Base-by-base conservation (phyloP, 2,113 vertebrate species). In the Percopsis transmontana region DNA sequence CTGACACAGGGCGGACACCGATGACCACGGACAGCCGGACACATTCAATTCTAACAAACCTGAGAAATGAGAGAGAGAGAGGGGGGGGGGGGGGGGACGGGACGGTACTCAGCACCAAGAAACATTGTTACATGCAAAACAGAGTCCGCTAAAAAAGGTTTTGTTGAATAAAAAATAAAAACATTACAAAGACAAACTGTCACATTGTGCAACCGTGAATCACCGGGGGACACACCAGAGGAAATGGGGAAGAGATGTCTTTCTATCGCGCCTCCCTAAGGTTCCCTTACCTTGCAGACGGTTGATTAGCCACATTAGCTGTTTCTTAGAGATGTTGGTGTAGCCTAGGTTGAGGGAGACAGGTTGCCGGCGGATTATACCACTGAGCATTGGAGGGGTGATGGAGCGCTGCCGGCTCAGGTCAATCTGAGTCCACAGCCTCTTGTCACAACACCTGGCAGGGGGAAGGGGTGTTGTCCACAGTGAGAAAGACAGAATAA, bases 261-360 rank as follows among this genome's bases (percentile, higher is more conserved):
- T 33, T 7, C 27, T 7, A 33, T 33, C 27, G 8, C 27, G 8
- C 27, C 27, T 33, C 5, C 27, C 27, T 33, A 33, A 51, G 18
- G 12, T n/a, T 10, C 18, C 27, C 16, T 20, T 80, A 96, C 95
- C 95, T 88, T 93, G 95, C 8, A 97, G 80, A 57, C 95, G 92
- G 86, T 94, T 96, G 79, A 96, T 92, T 72, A 97, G 94, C 95
- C 95, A 96, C 93, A 96, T 95, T 7, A 97, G 90, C 84, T 97
- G 95, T 39, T 97, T 96, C 87, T 95, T 95, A 84, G 95, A 96
- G 90, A 97, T 95, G 91, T 93, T 95, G 90, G 95, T 96, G 72
- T 91, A 93, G 19, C 95, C 95, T 62, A 96, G 91, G 90, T 96
- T 94, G 20, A 96, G 92, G 58, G 92, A 93, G 19, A 93, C 88